These are phyloP conservation scores for Melieria picta DNA, from an alignment of 2,888 invertebrate species.

Conservation along the genomic window DNA sequence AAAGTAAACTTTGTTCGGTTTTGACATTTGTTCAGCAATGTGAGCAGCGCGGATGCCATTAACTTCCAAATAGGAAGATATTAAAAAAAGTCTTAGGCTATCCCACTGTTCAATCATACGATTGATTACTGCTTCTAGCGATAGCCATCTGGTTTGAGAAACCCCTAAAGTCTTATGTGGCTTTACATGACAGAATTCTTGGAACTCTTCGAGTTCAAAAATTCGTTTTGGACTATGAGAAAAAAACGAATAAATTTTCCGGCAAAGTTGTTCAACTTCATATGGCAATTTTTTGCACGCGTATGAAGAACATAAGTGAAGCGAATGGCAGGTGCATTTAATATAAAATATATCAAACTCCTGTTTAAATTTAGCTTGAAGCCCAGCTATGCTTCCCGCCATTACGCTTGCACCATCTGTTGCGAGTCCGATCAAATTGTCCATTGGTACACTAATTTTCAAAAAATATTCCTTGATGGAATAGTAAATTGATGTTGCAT, in stretches of 20 bases:
- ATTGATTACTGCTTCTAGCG: constrained; percentile 8
- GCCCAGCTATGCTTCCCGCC: constrained; percentile 3
- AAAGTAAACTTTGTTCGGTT: no score
- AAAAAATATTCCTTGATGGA: constrained; percentile 11
- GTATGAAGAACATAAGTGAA: constrained; percentile 8
- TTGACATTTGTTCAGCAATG: no score
- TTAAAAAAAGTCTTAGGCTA: no score
- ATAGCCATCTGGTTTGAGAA: constrained; percentile 10
- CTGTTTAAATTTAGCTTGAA: constrained; percentile 3
- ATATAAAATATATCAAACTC: constrained; percentile 15
- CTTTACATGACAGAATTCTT: not conserved
- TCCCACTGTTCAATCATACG: constrained; percentile 13
- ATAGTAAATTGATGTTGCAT: constrained; percentile 13
- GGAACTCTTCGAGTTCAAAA: constrained; percentile 2
- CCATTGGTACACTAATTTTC: constrained; percentile 4
- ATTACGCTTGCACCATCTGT: constrained; percentile 7
- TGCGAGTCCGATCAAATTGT: constrained; percentile 16
- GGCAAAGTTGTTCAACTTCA: constrained; percentile 12
- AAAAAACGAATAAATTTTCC: constrained; percentile 8
- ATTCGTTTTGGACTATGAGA: constrained; percentile 9
- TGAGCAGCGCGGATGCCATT: no score
- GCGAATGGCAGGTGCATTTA: constrained; percentile 15
- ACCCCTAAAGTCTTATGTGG: constrained; percentile 1
- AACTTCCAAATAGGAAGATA: no score
- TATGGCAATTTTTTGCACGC: constrained; percentile 17